Conservation (phyloP, 2,797 vertebrate species). For the Anguilla obscura region DNA sequence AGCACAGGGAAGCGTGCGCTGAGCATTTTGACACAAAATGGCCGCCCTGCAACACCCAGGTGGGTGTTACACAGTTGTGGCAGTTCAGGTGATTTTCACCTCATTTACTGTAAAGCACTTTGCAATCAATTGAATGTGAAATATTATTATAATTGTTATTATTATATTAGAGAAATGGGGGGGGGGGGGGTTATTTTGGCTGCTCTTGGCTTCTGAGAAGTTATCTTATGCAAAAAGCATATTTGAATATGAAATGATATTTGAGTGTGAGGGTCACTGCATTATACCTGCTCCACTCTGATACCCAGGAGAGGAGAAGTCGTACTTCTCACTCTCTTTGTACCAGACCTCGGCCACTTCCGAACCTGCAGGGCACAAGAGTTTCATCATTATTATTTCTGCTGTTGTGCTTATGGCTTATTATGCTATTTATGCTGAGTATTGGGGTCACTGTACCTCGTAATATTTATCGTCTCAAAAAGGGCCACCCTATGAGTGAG, state of each 20-base stretch:
- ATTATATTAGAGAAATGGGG: too few relatives aligned
- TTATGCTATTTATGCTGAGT: neutral
- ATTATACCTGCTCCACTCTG: slow-evolving; percentile 56
- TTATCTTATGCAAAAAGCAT: too few relatives aligned
- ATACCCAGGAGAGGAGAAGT: slow-evolving; percentile 53
- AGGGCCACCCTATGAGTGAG: neutral
- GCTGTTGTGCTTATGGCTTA: neutral
- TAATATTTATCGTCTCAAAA: neutral
- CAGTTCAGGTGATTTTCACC: too few relatives aligned
- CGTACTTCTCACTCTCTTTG: slow-evolving; percentile 56
- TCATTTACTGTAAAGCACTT: too few relatives aligned
- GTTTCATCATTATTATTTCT: neutral
- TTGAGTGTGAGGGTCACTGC: neutral
- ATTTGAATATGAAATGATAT: neutral
- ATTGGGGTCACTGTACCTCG: neutral
- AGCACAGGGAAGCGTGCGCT: neutral
- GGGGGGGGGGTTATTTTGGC: too few relatives aligned
- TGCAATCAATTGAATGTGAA: too few relatives aligned
- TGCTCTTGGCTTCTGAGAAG: too few relatives aligned
- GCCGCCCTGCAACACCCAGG: neutral
- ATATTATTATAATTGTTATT: too few relatives aligned
- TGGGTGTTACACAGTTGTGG: neutral
- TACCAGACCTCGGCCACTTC: slow-evolving; percentile 61
- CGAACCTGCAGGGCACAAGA: slow-evolving; percentile 43
- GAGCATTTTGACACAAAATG: neutral